A percentile compares a stretch with the other conserved stretches of the same genome.
phyloP scores from a whole-genome alignment of 2,797 vertebrate genomes.

The Pipistrellus nathusii region DNA sequence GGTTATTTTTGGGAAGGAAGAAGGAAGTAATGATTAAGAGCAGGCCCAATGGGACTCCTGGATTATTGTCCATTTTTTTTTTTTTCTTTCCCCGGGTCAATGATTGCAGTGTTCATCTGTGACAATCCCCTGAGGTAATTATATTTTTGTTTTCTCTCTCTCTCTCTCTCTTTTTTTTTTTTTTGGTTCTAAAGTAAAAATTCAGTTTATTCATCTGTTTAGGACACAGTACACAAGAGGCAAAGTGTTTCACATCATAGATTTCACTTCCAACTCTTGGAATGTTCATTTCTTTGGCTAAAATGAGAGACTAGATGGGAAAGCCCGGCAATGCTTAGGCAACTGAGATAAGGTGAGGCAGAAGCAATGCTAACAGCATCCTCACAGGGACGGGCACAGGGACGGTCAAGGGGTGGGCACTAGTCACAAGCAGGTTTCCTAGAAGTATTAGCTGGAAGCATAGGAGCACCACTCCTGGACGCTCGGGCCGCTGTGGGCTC shows the following conservation, averaged over 20 bases:
- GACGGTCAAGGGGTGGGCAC: constrained; percentile 55
- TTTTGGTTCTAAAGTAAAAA: constrained; percentile 82
- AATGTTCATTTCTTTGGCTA: constrained; percentile 82
- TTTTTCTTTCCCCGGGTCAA: not conserved
- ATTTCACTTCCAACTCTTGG: constrained; percentile 63
- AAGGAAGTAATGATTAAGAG: not conserved
- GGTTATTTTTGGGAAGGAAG: not conserved
- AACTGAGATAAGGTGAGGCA: constrained; percentile 33
- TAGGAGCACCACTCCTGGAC: not conserved
- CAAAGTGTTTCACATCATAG: constrained; percentile 76
- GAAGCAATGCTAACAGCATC: constrained; percentile 21
- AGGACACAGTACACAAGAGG: constrained; percentile 79
- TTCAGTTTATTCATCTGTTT: constrained; percentile 84
- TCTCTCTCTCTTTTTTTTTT: too few species aligned
- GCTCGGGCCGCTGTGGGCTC: constrained; percentile 54
- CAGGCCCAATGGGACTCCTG: not conserved
- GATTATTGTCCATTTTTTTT: not conserved
- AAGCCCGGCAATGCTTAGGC: constrained; percentile 72
- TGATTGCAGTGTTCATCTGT: not conserved
- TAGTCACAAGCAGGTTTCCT: constrained; percentile 74
- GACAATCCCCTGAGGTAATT: not conserved
- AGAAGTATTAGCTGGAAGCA: constrained; percentile 74
- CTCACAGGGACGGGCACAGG: not conserved
- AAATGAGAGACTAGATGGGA: constrained; percentile 47
- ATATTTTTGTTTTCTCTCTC: constrained; percentile 49